A percentile compares a stretch with the other conserved stretches of the same genome.
phyloP scores from a whole-genome alignment of 2,113 vertebrate species.

The Ptilonorhynchus violaceus region DNA sequence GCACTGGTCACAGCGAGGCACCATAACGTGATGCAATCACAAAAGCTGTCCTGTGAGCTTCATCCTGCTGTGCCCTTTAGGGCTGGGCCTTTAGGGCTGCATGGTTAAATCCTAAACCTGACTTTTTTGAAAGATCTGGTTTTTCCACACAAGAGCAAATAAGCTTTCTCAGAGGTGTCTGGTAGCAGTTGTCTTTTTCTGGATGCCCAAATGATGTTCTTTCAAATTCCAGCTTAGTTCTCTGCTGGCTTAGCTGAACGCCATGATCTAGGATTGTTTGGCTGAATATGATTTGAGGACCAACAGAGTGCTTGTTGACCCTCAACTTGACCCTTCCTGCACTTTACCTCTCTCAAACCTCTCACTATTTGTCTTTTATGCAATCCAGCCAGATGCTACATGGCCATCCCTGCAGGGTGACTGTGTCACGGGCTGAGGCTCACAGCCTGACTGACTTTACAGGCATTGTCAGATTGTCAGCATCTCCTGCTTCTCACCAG shows the following conservation, averaged over 20 bases:
- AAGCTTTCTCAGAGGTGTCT: neutral
- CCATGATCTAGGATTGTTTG: neutral
- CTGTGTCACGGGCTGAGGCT: neutral
- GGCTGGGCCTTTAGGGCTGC: neutral
- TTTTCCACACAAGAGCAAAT: neutral
- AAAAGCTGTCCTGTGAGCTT: neutral
- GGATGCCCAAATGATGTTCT: neutral
- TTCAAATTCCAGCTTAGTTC: neutral
- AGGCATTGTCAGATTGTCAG: neutral
- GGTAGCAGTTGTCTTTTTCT: neutral
- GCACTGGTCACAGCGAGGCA: neutral
- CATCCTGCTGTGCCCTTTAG: neutral
- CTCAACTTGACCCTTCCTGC: neutral
- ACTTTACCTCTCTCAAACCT: neutral
- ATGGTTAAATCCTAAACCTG: neutral
- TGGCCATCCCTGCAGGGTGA: neutral
- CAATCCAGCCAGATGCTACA: neutral
- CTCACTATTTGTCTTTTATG: rapidly evolving
- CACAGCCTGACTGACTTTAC: neutral
- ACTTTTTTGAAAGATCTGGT: neutral
- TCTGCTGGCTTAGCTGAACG: neutral
- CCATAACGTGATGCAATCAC: rapidly evolving
- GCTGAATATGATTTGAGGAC: neutral
- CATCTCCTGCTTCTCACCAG: neutral
- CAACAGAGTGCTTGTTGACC: neutral